Conservation (phyloP, 2,113 vertebrate genomes). For the Gallinago paraguaiae region DNA sequence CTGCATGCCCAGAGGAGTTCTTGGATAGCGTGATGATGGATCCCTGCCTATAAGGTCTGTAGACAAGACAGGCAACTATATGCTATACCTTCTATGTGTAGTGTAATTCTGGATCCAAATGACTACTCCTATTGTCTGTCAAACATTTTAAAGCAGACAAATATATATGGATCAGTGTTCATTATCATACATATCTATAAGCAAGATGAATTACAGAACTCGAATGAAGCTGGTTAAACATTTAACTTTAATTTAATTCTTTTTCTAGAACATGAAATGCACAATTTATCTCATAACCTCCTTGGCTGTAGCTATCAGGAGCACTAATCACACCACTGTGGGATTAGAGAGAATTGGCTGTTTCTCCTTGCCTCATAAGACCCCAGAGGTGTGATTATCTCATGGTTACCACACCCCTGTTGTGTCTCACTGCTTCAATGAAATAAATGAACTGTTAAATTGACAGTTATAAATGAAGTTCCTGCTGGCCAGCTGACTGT, state of each 20-base stretch:
- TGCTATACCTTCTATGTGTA: neutral
- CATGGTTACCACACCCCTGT: slow-evolving; percentile 68
- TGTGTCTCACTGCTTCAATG: slow-evolving; percentile 61
- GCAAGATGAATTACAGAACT: slow-evolving; percentile 46
- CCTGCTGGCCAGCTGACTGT: slow-evolving; percentile 43
- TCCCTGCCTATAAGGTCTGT: neutral
- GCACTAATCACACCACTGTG: slow-evolving; percentile 57
- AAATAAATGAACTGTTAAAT: slow-evolving; percentile 72
- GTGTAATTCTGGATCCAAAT: neutral
- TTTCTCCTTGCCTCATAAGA: slow-evolving; percentile 58
- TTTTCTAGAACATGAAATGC: slow-evolving; percentile 31
- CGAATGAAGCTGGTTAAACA: slow-evolving; percentile 21
- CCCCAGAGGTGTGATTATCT: slow-evolving; percentile 72
- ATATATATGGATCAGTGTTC: neutral
- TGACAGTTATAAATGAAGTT: slow-evolving; percentile 70
- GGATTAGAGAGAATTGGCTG: slow-evolving; percentile 69
- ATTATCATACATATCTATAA: neutral
- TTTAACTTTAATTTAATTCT: slow-evolving; percentile 44
- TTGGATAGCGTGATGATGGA: neutral
- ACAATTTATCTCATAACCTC: slow-evolving; percentile 56
- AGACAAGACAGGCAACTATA: neutral
- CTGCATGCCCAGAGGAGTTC: neutral
- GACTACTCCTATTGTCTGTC: neutral
- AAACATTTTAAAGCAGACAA: neutral
- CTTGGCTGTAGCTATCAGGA: slow-evolving; percentile 58